Base-by-base conservation (phyloP, 1,140 invertebrate genomes). In the Cydia amplana region DNA sequence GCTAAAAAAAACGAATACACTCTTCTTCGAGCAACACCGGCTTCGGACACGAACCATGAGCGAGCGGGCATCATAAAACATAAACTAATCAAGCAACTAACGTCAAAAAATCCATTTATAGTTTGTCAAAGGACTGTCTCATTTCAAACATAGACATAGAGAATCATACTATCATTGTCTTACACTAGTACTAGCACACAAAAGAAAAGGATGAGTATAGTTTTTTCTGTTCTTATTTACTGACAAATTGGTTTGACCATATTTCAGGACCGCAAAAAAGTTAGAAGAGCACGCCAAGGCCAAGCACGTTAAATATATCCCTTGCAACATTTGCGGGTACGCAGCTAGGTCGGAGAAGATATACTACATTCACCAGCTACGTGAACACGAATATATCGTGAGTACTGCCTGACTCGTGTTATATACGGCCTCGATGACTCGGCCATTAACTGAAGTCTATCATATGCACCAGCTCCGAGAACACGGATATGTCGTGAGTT, bases 261-360 rank as follows among this genome's bases (percentile, higher is more conserved):
- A 9, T 70, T 36, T 36, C 36, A 70, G 65, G 1, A 28, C 43
- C 65, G 20, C n/a, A 18, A 43, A 0, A 40, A 12, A 12, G 9
- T 12, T 70, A 10, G 2, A 4, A 18, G 0, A 0, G 1, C 65
- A 70, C 10, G 9, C n/a, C 0, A 36, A 18, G 7, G 16, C 20
- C 4, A n/a, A 70, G 9, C 28, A 36, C 7, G 1, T 1, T 18
- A 43, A 70, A 20, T 9, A n/a, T 5, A n/a, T 18, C 65, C 16
- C 65, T 43, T 70, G 65, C 32, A 70, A 70, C 32, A 4, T 70
- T 7, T 70, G 65, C 28, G 65, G 65, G 18, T 10, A 9, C 4
- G 14, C 32, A 4, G 5, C 2, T 4, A 70, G 14, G 0, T 10
- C 28, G 0, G n/a, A 16, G n/a, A 40, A 18, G 65, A 40, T 9